phyloP scores from a whole-genome alignment of 2,888 invertebrate species.

The Herminia tarsipennalis region DNA sequence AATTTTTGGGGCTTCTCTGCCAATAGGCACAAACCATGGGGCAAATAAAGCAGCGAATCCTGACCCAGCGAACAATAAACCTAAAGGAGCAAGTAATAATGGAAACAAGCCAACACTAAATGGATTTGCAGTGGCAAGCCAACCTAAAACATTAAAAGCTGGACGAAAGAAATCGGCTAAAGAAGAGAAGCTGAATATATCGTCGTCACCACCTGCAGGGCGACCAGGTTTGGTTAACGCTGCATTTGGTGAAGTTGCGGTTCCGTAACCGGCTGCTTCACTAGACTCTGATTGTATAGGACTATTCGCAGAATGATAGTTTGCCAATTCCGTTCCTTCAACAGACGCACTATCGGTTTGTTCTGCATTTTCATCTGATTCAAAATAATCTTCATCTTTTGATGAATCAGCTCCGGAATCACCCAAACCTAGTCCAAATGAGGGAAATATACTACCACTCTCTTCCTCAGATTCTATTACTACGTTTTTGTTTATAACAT shows the following conservation, averaged over 20 bases:
- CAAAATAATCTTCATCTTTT: slow-evolving; percentile 61
- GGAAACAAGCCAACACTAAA: slow-evolving; percentile 86
- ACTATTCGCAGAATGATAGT: slow-evolving; percentile 67
- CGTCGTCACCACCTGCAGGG: slow-evolving; percentile 71
- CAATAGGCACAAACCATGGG: slow-evolving; percentile 87
- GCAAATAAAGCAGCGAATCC: slow-evolving; percentile 87
- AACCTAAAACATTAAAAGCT: slow-evolving; percentile 79
- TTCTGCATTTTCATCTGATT: slow-evolving; percentile 63
- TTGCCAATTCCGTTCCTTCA: slow-evolving; percentile 66
- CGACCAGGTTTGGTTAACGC: slow-evolving; percentile 60
- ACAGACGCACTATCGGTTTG: slow-evolving; percentile 68
- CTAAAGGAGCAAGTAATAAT: slow-evolving; percentile 87
- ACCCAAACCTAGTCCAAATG: slow-evolving; percentile 65
- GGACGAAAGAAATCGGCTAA: slow-evolving; percentile 78
- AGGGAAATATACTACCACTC: slow-evolving; percentile 63
- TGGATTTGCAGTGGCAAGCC: slow-evolving; percentile 85
- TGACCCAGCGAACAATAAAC: slow-evolving; percentile 87
- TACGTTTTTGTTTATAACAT: slow-evolving; percentile 86
- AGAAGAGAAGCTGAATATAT: slow-evolving; percentile 79
- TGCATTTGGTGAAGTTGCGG: slow-evolving; percentile 59
- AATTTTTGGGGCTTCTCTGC: slow-evolving; percentile 70
- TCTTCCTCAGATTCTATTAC: slow-evolving; percentile 78
- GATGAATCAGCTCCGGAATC: slow-evolving; percentile 66
- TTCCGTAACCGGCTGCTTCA: slow-evolving; percentile 54
- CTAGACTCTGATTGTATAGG: slow-evolving; percentile 53